Base-by-base conservation (phyloP, 1,140 invertebrate genomes). In the Drosophila kurseongensis region DNA sequence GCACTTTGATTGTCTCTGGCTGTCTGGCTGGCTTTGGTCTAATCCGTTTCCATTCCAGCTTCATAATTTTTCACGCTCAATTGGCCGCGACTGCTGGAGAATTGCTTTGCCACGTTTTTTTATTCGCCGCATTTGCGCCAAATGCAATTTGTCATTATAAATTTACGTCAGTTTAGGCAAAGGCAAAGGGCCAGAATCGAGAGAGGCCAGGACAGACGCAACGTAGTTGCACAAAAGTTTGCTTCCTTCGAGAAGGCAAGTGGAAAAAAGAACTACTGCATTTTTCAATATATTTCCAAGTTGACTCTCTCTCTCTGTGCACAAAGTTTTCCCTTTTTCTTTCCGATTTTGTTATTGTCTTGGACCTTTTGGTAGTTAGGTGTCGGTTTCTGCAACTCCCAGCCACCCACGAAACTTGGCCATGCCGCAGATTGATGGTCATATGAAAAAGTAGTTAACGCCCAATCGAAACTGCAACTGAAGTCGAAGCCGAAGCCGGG, bases 131-230 rank as follows among this genome's bases (percentile, higher is more conserved):
- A 78, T 78, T 86, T 79, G 75, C 76, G 60, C 84, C 84, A 89
- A 88, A 88, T 88, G 84, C 84, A 88, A 88, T 88, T 88, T 88
- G 84, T 88, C 84, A 88, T 88, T 88, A 88, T 88, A 88, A 88
- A 88, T 88, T 88, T 88, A 88, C 83, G 83, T 88, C 84, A 89
- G 84, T 88, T 88, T 88, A 89, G 74, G 84, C 83, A 88, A 83
- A 82, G 82, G 75, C 71, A 68, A 58, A 51, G 75, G 73, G 75
- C 44, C 67, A 61, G 74, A 16, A 41, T 32, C 38, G 36, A 41
- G 47, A 41, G 13, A 13, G 23, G 23, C n/a, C 29, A 51, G n/a
- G 8, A 42, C 32, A 66, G 48, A 75, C 44, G 52, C 42, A 55
- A 36, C 47, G 32, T 51, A 78, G 50, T 77, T 59, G 50, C 52